A percentile compares a stretch with the other conserved stretches of the same genome.
phyloP scores from a whole-genome alignment of 2,113 vertebrate genomes.

The Craseonycteris thonglongyai region DNA sequence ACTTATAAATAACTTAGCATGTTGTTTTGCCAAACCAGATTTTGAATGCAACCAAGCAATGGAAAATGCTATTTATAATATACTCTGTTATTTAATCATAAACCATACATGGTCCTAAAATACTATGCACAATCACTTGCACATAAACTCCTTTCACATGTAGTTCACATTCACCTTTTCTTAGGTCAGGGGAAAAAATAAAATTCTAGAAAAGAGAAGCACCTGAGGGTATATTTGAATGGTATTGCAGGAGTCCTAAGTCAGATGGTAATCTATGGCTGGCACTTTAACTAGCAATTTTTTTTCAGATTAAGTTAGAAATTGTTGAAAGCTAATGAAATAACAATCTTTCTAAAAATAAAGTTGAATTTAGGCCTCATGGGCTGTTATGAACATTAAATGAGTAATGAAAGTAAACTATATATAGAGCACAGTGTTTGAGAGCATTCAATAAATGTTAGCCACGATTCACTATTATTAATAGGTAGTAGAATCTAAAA shows the following conservation, averaged over 20 bases:
- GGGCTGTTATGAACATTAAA: not conserved
- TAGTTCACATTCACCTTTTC: not conserved
- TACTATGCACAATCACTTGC: not conserved
- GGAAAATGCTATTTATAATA: not conserved
- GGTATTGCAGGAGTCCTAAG: not conserved
- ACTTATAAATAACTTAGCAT: not conserved
- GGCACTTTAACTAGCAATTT: not conserved
- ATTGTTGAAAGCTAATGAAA: slow-evolving; percentile 10
- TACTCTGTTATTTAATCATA: slow-evolving; percentile 11
- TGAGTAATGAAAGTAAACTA: not conserved
- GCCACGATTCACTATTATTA: not conserved
- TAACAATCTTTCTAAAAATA: slow-evolving; percentile 12
- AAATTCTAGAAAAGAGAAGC: not conserved
- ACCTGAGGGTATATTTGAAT: not conserved
- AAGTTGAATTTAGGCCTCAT: not conserved
- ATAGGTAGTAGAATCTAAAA: slow-evolving; percentile 10
- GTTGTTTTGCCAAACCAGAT: not conserved
- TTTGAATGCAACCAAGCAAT: slow-evolving; percentile 5
- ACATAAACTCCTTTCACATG: not conserved
- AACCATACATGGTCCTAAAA: not conserved
- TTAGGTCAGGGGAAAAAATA: not conserved
- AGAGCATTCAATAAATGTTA: not conserved
- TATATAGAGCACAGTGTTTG: not conserved
- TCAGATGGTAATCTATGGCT: not conserved
- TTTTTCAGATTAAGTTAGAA: slow-evolving; percentile 33